Evolutionary conservation across 2,888 invertebrate species (phyloP).

Genomic region (Lasioglossum oenotherae): DNA sequence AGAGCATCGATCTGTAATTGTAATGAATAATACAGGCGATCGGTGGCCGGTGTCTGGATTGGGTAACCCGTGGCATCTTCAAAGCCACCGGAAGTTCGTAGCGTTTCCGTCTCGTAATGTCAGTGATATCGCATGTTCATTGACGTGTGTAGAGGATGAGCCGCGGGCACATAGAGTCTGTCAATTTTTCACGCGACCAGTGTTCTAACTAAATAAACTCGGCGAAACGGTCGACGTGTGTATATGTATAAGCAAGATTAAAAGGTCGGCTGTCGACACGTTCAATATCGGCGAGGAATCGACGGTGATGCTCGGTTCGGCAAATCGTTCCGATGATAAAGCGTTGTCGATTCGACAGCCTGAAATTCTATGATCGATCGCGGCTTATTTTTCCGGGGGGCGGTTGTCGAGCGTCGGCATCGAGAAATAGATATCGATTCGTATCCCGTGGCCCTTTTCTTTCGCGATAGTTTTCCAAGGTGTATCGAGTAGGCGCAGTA

Average conservation of each 20-base stretch:
- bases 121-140: background rate
- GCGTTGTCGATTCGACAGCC: conserved; percentile 40
- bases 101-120: background rate
- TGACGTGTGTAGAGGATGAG: background rate
- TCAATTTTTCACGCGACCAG: conserved; percentile 32
- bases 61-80: background rate
- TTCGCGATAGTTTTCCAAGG: background rate
- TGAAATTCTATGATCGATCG: conserved; percentile 50
- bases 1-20: background rate
- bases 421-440: conserved; percentile 35
- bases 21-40: background rate
- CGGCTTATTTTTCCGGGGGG: conserved; percentile 33
- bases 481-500: conserved; percentile 19
- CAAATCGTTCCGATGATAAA: conserved; percentile 54
- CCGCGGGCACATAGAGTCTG: conserved; percentile 20
- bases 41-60: background rate
- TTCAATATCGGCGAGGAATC: conserved; percentile 41
- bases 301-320: conserved; percentile 43
- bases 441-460: background rate
- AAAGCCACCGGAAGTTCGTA: background rate
- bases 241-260: conserved; percentile 46
- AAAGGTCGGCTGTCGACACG: conserved; percentile 47
- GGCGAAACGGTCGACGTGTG: conserved; percentile 2
- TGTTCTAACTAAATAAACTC: conserved; percentile 15
- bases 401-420: conserved; percentile 8